Base-by-base conservation (phyloP, 2,113 vertebrate species). In the Vicugna pacos region DNA sequence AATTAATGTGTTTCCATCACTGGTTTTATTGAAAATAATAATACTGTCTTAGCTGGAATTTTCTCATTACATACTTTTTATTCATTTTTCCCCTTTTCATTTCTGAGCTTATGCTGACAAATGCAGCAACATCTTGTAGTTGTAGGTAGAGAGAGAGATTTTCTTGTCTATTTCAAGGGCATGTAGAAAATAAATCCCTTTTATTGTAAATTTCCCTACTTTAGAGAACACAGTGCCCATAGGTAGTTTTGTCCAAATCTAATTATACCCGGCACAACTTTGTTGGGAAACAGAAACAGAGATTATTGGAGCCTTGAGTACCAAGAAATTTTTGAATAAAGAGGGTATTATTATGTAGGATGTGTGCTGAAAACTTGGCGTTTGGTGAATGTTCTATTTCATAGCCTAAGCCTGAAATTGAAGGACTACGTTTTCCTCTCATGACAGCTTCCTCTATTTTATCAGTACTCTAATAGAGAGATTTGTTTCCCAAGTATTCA, bases 391-490 rank as follows among this genome's bases (percentile, higher is more conserved):
- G 92, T 97, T 98, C 77, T 95, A 46, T 98, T 98, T 98, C 92
- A 95, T 95, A 96, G 97, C 97, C 95, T 98, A 97, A 98, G 97
- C 94, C 97, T 98, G 93, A 98, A 98, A 98, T 97, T 98, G 96
- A 89, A 97, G 95, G 96, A 65, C 95, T 98, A 6, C 80, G 72
- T 98, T 98, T 98, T 97, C 96, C 64, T 98, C 58, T 0, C 91
- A 81, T 98, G 97, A 98, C 97, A 98, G 35, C 90, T 96, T 95
- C 75, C 73, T 98, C 86, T 97, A n/a, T 97, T 98, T 97, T 96
- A 88, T 97, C 84, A 82, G 42, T 92, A 97, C 13, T 72, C 96
- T 97, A 97, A 98, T 95, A 97, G 98, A 93, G 96, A 98, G 97
- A 97, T 98, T 91, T 82, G 90, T 94, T 98, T 98, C 94, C 84